These are phyloP conservation scores for Drosophila bocki DNA, from an alignment of 1,140 invertebrate species.

Conservation along the genomic window DNA sequence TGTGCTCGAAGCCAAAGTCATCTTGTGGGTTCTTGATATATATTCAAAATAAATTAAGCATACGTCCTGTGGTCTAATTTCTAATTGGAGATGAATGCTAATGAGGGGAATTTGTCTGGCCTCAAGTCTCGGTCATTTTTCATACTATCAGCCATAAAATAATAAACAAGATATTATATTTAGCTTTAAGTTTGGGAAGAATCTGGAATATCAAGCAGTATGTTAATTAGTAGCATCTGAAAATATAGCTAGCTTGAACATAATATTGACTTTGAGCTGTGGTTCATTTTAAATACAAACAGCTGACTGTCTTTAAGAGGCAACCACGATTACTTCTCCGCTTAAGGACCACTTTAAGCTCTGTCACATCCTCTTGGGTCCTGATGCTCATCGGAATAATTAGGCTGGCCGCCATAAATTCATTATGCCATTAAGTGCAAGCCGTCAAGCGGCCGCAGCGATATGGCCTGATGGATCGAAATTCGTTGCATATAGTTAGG, in stretches of 20 bases:
- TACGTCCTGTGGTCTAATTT: conserved; percentile 17
- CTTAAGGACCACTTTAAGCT: background rate
- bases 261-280: background rate
- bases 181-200: background rate
- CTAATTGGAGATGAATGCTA: conserved; percentile 47
- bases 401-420: conserved; percentile 54
- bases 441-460: conserved; percentile 19
- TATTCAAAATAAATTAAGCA: conserved; percentile 32
- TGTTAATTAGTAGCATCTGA: background rate
- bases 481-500: conserved; percentile 51
- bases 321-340: background rate
- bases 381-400: conserved; percentile 25
- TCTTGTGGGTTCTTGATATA: conserved; percentile 25
- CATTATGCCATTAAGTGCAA: conserved; percentile 65
- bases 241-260: background rate
- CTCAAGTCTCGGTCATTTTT: conserved; percentile 11
- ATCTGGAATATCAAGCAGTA: background rate
- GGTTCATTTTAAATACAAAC: background rate
- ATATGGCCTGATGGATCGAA: conserved; percentile 30
- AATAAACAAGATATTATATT: conserved; percentile 5
- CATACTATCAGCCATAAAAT: conserved; percentile 1
- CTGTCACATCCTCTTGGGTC: background rate
- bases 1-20: conserved; percentile 11
- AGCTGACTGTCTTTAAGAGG: background rate
- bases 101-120: conserved; percentile 9